phyloP scores from a whole-genome alignment of 2,888 invertebrate genomes.

The Amiota mariae region DNA sequence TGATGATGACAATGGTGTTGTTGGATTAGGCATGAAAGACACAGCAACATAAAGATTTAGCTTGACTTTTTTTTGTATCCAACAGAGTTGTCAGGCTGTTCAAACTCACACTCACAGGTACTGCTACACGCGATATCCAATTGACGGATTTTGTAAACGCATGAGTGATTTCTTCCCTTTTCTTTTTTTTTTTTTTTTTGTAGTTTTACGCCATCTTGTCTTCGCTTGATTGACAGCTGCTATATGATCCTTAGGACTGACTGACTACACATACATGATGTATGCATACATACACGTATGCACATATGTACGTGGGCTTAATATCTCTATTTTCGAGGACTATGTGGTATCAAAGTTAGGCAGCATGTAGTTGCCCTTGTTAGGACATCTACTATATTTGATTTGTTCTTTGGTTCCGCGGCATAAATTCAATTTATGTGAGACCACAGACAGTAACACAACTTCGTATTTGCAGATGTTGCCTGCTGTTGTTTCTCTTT shows the following conservation, averaged over 20 bases:
- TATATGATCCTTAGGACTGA: no score
- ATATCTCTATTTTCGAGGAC: constrained; percentile 42
- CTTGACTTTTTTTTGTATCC: background rate
- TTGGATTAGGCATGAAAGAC: constrained; percentile 45
- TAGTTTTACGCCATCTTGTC: constrained; percentile 24
- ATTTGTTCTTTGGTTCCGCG: constrained; percentile 55
- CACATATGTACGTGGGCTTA: background rate
- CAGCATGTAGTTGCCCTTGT: constrained; percentile 35
- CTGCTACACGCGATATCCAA: background rate
- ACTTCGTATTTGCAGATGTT: background rate
- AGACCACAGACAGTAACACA: constrained; percentile 37
- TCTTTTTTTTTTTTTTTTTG: constrained; percentile 29
- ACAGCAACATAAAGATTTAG: background rate
- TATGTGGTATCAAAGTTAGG: constrained; percentile 29
- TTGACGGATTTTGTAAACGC: background rate
- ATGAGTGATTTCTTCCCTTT: constrained; percentile 24
- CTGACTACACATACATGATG: background rate
- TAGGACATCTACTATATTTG: constrained; percentile 55
- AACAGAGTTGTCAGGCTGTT: background rate
- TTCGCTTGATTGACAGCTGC: no score
- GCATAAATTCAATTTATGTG: constrained; percentile 58
- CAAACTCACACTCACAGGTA: background rate
- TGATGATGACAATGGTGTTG: background rate
- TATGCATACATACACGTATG: constrained; percentile 43
- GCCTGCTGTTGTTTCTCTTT: background rate